phyloP scores from a whole-genome alignment of 2,888 invertebrate species.

The Ormyrus nitidulus region DNA sequence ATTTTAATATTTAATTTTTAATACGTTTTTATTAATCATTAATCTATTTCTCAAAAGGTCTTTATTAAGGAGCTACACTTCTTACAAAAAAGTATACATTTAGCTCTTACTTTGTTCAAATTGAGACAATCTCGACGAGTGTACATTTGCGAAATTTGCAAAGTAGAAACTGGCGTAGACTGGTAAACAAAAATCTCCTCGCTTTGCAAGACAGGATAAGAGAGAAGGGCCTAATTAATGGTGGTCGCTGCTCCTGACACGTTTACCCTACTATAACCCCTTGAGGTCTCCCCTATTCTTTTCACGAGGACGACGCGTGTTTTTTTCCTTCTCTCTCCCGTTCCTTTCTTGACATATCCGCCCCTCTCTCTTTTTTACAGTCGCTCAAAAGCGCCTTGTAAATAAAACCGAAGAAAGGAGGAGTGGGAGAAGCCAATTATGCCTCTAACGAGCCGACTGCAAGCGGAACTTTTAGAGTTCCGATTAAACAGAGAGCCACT shows the following conservation, averaged over 20 bases:
- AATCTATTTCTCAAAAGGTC: too few species aligned
- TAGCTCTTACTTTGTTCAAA: too few species aligned
- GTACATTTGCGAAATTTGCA: too few species aligned
- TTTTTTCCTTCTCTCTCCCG: constrained; percentile 9
- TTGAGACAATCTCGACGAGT: too few species aligned
- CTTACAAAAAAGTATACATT: too few species aligned
- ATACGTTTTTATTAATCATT: too few species aligned
- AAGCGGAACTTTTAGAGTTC: constrained; percentile 72
- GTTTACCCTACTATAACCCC: constrained; percentile 74
- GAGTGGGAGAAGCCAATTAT: constrained; percentile 60
- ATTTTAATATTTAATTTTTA: too few species aligned
- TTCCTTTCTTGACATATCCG: constrained; percentile 13
- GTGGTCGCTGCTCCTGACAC: constrained; percentile 74
- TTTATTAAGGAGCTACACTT: too few species aligned
- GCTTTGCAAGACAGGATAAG: neutral
- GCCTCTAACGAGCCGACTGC: constrained; percentile 58
- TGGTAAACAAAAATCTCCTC: neutral
- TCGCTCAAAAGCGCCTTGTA: constrained; percentile 70
- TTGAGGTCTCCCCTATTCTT: constrained; percentile 62
- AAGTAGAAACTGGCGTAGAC: too few species aligned
- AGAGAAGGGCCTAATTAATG: constrained; percentile 73
- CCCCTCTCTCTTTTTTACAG: constrained; percentile 59
- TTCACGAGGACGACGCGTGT: constrained; percentile 63
- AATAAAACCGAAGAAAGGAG: constrained; percentile 62
- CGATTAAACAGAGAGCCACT: constrained; percentile 73